Conservation (phyloP, 1,140 invertebrate species). For the Triops longicaudatus region DNA sequence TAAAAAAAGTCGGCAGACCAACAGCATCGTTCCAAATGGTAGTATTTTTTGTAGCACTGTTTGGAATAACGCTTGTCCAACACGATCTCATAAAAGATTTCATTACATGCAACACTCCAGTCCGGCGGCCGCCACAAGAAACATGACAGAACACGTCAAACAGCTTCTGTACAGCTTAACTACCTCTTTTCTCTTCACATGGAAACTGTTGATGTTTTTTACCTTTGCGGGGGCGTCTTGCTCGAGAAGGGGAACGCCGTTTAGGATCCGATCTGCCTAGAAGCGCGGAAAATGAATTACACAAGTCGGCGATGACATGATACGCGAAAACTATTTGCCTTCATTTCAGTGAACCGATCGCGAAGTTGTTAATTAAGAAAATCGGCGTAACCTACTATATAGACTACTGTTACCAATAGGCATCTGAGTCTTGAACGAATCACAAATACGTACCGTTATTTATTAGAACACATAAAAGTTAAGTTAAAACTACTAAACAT, state of each 20-base stretch:
- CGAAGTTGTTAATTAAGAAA: too few relatives aligned
- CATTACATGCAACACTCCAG: conserved; percentile 6
- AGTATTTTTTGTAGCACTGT: background rate
- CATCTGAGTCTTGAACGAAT: too few relatives aligned
- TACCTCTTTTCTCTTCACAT: background rate
- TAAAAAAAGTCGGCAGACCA: background rate
- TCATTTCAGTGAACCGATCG: too few relatives aligned
- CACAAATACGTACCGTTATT: too few relatives aligned
- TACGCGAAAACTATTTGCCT: too few relatives aligned
- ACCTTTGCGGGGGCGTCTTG: conserved; percentile 22
- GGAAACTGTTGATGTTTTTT: background rate
- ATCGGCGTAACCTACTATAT: too few relatives aligned
- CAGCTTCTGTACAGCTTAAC: conserved; percentile 10
- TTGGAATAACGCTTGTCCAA: conserved; percentile 9
- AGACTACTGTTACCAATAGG: too few relatives aligned
- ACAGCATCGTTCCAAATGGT: background rate
- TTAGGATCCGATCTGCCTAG: conserved; percentile 19
- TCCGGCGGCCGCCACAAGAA: background rate
- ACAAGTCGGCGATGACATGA: too few relatives aligned
- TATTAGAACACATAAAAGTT: too few relatives aligned
- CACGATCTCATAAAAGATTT: conserved; percentile 12
- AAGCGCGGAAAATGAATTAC: background rate
- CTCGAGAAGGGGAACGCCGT: conserved; percentile 18
- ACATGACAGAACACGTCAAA: conserved; percentile 10
- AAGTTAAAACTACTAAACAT: too few relatives aligned